A percentile compares a stretch with the other conserved stretches of the same genome.
These are phyloP conservation scores for Nephrotoma flavescens DNA, from an alignment of 2,888 invertebrate genomes.

Conservation along the genomic window DNA sequence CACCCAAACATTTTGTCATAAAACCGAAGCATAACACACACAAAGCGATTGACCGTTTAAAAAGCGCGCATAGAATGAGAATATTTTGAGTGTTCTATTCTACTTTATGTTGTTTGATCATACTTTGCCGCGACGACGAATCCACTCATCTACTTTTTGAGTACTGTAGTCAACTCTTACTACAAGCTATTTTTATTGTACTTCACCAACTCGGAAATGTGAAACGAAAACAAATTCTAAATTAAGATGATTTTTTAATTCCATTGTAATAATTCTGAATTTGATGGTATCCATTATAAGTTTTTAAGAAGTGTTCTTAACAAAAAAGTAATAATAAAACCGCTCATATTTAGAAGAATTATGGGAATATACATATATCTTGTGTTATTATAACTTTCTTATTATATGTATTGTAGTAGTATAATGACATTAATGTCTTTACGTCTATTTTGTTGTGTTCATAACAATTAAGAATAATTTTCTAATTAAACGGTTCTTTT, in stretches of 20 bases:
- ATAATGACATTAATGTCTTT: background rate
- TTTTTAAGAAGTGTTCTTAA: background rate
- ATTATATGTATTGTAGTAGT: background rate
- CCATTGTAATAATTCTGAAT: background rate
- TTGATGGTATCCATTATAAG: background rate
- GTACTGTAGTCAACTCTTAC: background rate
- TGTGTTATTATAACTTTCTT: background rate
- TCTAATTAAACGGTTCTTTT: background rate
- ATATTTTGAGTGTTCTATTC: background rate
- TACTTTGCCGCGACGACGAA: background rate
- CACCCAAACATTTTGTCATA: background rate
- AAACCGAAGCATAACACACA: background rate
- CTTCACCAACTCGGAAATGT: background rate
- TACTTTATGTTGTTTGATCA: background rate
- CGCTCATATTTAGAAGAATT: background rate
- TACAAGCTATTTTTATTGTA: background rate
- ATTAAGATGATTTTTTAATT: background rate
- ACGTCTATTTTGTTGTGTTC: background rate
- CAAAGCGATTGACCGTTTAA: background rate
- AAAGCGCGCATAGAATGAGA: background rate
- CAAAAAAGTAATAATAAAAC: too few relatives aligned
- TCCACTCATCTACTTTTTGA: background rate
- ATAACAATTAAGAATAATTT: background rate
- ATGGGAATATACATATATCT: background rate
- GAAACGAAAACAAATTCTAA: background rate